These are phyloP conservation scores for Sebastes cheni DNA, from an alignment of 2,797 vertebrate species.

Conservation along the genomic window DNA sequence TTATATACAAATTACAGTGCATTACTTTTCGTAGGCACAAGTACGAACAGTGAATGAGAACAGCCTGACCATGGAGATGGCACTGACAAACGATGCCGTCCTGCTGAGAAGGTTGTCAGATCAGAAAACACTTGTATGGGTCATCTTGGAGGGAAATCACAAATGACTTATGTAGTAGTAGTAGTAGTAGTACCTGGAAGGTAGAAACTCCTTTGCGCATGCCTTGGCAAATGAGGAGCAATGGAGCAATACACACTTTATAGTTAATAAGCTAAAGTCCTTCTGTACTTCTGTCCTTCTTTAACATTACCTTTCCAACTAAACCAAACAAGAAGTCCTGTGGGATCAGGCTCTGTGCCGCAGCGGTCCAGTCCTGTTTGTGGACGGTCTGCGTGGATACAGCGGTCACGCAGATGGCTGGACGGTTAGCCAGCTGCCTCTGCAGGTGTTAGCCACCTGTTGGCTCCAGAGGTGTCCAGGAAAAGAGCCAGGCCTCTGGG, in stretches of 20 bases:
- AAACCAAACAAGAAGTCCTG: neutral
- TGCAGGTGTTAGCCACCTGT: conserved; percentile 32
- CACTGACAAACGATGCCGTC: too few species aligned
- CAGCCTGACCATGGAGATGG: too few species aligned
- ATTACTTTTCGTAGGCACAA: too few species aligned
- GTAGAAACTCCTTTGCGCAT: too few species aligned
- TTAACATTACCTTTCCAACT: neutral
- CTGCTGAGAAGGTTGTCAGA: too few species aligned
- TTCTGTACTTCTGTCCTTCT: too few species aligned
- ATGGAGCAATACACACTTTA: too few species aligned
- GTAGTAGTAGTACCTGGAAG: neutral
- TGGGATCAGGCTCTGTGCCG: neutral
- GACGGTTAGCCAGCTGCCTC: conserved; percentile 10
- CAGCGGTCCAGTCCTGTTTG: neutral
- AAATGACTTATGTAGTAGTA: neutral
- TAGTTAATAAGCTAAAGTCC: too few species aligned
- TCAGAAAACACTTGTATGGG: too few species aligned
- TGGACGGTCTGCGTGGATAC: neutral
- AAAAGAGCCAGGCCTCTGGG: conserved; percentile 6
- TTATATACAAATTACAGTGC: too few species aligned
- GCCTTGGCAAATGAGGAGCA: too few species aligned
- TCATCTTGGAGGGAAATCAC: neutral
- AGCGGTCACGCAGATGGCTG: conserved; percentile 8
- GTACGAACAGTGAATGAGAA: too few species aligned
- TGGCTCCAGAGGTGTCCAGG: conserved; percentile 2